A percentile compares a stretch with the other conserved stretches of the same genome.
These are phyloP conservation scores for Scaptomyza polygonia DNA, from an alignment of 2,888 invertebrate species.

Conservation along the genomic window DNA sequence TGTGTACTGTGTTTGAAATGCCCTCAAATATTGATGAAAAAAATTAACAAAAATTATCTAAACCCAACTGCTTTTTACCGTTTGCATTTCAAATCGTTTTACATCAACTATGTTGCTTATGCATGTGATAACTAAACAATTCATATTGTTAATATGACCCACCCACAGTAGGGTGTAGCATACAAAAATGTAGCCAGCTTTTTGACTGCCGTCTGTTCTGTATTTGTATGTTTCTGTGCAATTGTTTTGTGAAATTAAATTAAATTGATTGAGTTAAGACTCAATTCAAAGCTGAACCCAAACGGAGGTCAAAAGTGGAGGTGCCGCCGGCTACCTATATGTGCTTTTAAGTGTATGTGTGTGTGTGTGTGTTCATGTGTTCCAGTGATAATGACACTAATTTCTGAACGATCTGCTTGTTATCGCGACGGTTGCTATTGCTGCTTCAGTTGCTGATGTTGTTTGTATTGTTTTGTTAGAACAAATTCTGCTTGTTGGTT, in stretches of 20 bases:
- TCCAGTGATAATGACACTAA: slow-evolving; percentile 76
- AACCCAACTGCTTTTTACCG: too few species aligned
- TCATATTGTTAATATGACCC: slow-evolving; percentile 17
- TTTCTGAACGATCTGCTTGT: slow-evolving; percentile 52
- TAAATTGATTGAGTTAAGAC: slow-evolving; percentile 79
- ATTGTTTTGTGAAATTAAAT: slow-evolving; percentile 81
- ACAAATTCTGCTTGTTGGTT: slow-evolving; percentile 43
- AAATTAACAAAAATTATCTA: too few species aligned
- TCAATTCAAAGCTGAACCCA: slow-evolving; percentile 62
- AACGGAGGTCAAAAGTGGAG: slow-evolving; percentile 67
- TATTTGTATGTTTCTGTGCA: slow-evolving; percentile 28
- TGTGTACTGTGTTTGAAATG: too few species aligned
- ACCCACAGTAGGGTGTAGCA: slow-evolving; percentile 15
- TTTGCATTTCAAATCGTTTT: too few species aligned
- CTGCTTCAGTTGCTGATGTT: too few species aligned
- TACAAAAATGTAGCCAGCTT: slow-evolving; percentile 40
- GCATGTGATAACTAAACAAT: not conserved
- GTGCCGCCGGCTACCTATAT: slow-evolving; percentile 27
- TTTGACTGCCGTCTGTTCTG: slow-evolving; percentile 22
- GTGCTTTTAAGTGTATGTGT: not conserved
- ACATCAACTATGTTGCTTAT: too few species aligned
- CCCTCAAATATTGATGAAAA: too few species aligned
- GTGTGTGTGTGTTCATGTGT: slow-evolving; percentile 18
- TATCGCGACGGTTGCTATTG: slow-evolving; percentile 17
- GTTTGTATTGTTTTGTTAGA: slow-evolving; percentile 14